Base-by-base conservation (phyloP, 2,888 invertebrate species). In the Trichogramma dendrolimi region DNA sequence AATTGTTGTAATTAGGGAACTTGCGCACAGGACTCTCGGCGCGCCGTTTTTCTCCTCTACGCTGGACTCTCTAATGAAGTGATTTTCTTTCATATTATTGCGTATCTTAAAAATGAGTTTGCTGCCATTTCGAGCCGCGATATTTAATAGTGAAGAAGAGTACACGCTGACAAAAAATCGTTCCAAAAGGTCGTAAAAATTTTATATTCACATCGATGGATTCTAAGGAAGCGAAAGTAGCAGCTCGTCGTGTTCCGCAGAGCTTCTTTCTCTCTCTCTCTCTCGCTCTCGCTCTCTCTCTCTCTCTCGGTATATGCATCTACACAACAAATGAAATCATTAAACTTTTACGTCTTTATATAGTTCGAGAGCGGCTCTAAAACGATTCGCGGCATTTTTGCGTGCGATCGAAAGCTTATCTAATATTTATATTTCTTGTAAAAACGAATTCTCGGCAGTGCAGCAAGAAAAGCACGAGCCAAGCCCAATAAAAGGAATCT, bases 191-290 rank as follows among this genome's bases (percentile, higher is more conserved):
- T 27, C 27, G 27, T 27, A 27, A 27, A 27, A 27, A 27, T 27
- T 27, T 27, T 27, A 27, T 27, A 27, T 27, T 27, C 27, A 27
- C 27, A 27, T 27, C 27, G 27, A 27, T 27, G 27, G 27, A 27
- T 27, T 27, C 27, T 27, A 27, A 27, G 27, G 27, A 27, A 27
- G 27, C 27, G 27, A 27, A 27, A 27, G 67, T 64, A 64, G 60
- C 62, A 63, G 65, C 66, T 66, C 64, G 69, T 71, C 70, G 69
- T 71, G 66, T 48, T 68, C 62, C 69, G 63, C 68, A 67, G 52
- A 69, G 69, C 65, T 69, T 68, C 69, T 67, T 58, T 65, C 58
- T 60, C 55, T 63, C 60, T 62, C 62, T 63, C 62, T 64, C 60
- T 61, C 65, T 62, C 58, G 58, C 47, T 49, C 60, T 60, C 55